Conservation (phyloP, 1,140 invertebrate species). For the Babylonia areolata region DNA sequence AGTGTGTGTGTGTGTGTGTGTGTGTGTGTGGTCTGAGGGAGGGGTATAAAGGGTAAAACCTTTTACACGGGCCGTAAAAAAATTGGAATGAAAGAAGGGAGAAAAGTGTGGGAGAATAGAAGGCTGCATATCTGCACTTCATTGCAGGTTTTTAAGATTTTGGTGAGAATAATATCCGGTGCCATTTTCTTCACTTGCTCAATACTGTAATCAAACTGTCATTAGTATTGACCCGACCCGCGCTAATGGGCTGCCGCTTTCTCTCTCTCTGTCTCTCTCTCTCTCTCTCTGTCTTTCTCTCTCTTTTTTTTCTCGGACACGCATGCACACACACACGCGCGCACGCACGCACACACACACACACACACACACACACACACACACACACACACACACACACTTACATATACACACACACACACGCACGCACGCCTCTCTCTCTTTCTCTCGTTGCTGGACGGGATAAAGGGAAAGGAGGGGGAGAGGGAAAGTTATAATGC, state of each 20-base stretch:
- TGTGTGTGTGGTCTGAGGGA: background rate
- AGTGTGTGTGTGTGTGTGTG: background rate
- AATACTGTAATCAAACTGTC: constrained; percentile 37
- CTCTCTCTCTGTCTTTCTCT: constrained; percentile 27
- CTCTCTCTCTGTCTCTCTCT: constrained; percentile 18
- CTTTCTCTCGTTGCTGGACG: background rate
- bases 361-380: background rate
- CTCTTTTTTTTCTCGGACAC: constrained; percentile 8
- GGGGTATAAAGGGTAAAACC: background rate
- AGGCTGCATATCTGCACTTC: constrained; percentile 29
- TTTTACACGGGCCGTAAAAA: background rate
- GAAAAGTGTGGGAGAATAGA: background rate
- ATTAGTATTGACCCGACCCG: constrained; percentile 40
- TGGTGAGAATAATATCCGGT: constrained; percentile 34
- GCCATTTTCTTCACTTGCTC: constrained; percentile 37
- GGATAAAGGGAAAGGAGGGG: background rate
- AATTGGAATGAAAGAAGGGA: background rate
- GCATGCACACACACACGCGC: background rate
- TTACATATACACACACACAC: background rate
- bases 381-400: background rate
- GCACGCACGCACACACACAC: background rate
- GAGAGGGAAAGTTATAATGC: background rate
- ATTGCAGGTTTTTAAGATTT: constrained; percentile 5
- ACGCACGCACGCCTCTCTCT: background rate
- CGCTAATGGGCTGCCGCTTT: constrained; percentile 18